Evolutionary conservation across 2,888 invertebrate genomes (phyloP).

Genomic region (Standfussiana lucernea): DNA sequence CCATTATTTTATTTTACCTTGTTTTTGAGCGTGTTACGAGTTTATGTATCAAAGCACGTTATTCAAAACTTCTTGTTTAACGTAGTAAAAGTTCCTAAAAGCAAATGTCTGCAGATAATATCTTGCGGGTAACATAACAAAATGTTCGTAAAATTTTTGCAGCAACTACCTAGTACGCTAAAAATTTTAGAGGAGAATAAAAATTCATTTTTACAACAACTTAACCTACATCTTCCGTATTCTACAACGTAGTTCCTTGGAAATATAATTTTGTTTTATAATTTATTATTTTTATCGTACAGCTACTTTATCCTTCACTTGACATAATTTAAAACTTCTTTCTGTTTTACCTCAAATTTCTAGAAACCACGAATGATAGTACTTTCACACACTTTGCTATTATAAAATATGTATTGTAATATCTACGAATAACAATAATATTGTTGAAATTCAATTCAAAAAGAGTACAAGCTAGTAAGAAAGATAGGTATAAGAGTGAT

Average conservation of each 20-base stretch:
- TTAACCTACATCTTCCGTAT: constrained; percentile 1
- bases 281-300: no score
- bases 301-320: not conserved
- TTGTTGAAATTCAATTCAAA: not conserved
- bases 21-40: not conserved
- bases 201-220: constrained; percentile 27
- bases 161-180: not conserved
- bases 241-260: not conserved
- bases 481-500: not conserved
- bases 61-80: constrained; percentile 10
- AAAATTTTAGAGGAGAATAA: constrained; percentile 27
- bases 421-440: not conserved
- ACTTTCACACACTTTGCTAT: not conserved
- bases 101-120: constrained; percentile 22
- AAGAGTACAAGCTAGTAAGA: no score
- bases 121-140: constrained; percentile 27
- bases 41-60: not conserved
- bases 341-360: not conserved
- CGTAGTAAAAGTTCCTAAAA: constrained; percentile 21
- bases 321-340: not conserved
- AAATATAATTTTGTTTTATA: not conserved
- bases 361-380: not conserved
- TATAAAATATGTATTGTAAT: not conserved
- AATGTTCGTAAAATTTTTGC: constrained; percentile 17
- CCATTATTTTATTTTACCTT: not conserved